phyloP scores from a whole-genome alignment of 1,140 invertebrate species.

The Adelges cooleyi region DNA sequence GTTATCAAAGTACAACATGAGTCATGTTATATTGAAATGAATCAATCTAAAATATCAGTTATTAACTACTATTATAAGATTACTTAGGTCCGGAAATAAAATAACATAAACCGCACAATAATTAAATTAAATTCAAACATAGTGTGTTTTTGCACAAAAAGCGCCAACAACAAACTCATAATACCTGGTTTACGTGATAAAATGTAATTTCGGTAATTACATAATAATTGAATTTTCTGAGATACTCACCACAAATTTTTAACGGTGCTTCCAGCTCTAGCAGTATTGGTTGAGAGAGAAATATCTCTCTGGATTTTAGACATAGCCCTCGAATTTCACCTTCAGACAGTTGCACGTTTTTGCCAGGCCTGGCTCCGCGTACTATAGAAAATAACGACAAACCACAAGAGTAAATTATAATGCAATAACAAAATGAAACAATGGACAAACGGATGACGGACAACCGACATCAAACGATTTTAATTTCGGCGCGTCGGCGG shows the following conservation, averaged over 20 bases:
- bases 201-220: background rate
- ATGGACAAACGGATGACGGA: background rate
- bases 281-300: constrained; percentile 59
- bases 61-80: no score
- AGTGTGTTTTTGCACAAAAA: no score
- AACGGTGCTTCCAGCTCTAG: constrained; percentile 43
- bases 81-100: no score
- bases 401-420: background rate
- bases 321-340: constrained; percentile 46
- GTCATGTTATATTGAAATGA: no score
- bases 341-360: constrained; percentile 61
- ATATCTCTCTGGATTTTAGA: constrained; percentile 47
- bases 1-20: no score
- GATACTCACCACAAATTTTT: constrained; percentile 68
- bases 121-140: no score
- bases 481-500: no score
- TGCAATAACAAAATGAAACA: background rate
- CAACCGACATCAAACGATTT: background rate
- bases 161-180: no score
- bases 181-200: no score
- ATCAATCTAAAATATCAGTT: no score
- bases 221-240: no score
- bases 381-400: constrained; percentile 38
- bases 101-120: no score
- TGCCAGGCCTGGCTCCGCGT: constrained; percentile 55